Percentiles rank a stretch among this genome's conserved stretches.
These are phyloP conservation scores for Uria lomvia DNA, from an alignment of 2,113 vertebrate genomes.

Conservation along the genomic window DNA sequence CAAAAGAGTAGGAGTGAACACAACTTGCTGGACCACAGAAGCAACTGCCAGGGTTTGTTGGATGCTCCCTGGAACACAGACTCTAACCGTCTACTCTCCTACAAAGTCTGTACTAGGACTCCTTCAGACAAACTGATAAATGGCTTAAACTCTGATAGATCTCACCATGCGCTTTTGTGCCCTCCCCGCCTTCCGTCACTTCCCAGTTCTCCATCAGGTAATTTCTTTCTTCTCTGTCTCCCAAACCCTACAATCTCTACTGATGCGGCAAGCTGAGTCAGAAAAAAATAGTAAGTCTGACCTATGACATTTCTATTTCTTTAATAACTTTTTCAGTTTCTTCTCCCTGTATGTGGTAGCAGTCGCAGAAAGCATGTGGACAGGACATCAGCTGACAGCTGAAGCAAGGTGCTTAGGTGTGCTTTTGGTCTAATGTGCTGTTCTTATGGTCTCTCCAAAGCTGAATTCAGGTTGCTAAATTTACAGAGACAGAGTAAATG, in stretches of 20 bases:
- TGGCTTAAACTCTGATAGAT: constrained; percentile 60
- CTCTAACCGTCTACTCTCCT: constrained; percentile 66
- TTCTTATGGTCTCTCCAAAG: background rate
- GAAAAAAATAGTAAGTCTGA: background rate
- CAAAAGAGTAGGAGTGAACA: constrained; percentile 83
- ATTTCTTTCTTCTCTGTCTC: background rate
- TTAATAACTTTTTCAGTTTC: background rate
- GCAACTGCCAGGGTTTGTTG: constrained; percentile 57
- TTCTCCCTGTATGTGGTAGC: background rate
- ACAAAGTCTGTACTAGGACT: constrained; percentile 69
- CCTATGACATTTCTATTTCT: background rate
- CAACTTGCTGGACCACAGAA: constrained; percentile 74
- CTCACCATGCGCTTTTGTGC: constrained; percentile 61
- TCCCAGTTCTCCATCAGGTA: constrained; percentile 78
- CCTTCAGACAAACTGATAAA: constrained; percentile 74
- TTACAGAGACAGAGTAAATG: background rate
- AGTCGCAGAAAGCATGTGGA: background rate
- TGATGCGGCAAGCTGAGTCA: background rate
- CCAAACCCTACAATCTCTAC: background rate
- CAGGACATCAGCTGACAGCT: background rate
- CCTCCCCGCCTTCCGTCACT: constrained; percentile 75
- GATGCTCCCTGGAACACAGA: constrained; percentile 70
- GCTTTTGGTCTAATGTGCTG: background rate
- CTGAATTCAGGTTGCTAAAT: background rate
- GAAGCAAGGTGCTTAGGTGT: background rate